phyloP scores from a whole-genome alignment of 2,797 vertebrate species.

The Coregonus sp. region DNA sequence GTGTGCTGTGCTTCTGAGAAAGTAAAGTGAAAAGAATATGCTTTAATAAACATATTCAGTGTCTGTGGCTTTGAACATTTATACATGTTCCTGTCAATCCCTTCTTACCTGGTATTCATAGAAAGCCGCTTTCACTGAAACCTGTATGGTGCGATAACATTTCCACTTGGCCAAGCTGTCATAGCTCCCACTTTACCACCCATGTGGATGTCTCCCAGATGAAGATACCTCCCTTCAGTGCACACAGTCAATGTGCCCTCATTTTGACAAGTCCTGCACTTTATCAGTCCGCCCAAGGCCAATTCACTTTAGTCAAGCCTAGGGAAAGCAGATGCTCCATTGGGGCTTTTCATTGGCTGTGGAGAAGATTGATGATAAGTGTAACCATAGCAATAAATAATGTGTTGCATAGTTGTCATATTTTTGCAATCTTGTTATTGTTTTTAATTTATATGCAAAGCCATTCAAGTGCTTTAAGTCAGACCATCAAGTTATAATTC shows the following conservation, averaged over 20 bases:
- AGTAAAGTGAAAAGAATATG: neutral
- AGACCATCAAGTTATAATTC: neutral
- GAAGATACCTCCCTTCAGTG: slow-evolving; percentile 70
- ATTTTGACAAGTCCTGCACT: slow-evolving; percentile 61
- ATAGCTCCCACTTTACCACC: slow-evolving; percentile 61
- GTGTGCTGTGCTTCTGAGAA: neutral
- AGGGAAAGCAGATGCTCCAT: slow-evolving; percentile 52
- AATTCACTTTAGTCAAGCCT: slow-evolving; percentile 58
- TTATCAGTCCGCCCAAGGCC: slow-evolving; percentile 61
- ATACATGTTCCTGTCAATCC: neutral
- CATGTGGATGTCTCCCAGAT: slow-evolving; percentile 68
- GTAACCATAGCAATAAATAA: slow-evolving; percentile 34
- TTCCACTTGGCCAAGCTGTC: slow-evolving; percentile 30
- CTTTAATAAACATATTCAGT: neutral
- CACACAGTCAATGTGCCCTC: slow-evolving; percentile 73
- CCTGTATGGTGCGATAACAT: slow-evolving; percentile 21
- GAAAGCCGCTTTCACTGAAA: neutral
- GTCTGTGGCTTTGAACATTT: neutral
- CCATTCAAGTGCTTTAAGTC: slow-evolving; percentile 3
- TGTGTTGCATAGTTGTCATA: slow-evolving; percentile 45
- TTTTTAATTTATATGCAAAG: slow-evolving; percentile 48
- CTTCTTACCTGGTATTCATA: neutral
- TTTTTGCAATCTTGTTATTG: slow-evolving; percentile 20
- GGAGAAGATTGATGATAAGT: slow-evolving; percentile 41
- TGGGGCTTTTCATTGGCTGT: slow-evolving; percentile 49